Base-by-base conservation (phyloP, 2,113 vertebrate species). In the Hyaena hyaena region DNA sequence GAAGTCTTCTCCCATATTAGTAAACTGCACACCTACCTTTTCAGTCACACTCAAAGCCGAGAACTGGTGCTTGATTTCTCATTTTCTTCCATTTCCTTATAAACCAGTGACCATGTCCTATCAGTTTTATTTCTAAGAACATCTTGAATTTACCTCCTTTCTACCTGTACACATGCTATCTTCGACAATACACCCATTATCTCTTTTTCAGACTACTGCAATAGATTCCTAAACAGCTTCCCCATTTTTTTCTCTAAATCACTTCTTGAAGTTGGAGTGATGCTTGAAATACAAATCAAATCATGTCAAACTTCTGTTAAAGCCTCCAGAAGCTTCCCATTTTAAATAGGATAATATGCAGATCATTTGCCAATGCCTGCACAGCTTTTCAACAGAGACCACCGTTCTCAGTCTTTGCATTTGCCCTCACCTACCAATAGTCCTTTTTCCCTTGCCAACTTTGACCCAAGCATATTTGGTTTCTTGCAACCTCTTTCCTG, bases 331-430 rank as follows among this genome's bases (percentile, higher is more conserved):
- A 39, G 48, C 74, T 90, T 73, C 43, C 17, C 21, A 31, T 80
- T 97, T 94, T 69, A 95, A 69, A 31, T 61, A 68, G 45, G 4
- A 43, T 69, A 87, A 76, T 80, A 86, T 79, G 93, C 31, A 79
- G 53, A 83, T 33, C 26, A 66, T 88, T 93, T 85, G 24, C 68
- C 76, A 43, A 8, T 77, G 12, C 11, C 48, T 63, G 24, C 0
- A 35, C 5, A 33, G 53, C 1, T 10, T 92, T 95, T 73, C 87
- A 92, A 63, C 92, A 43, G 58, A 35, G 55, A 76, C 55, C 81
- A 8, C 43, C 16, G 33, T 92, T 63, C 89, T 48, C 23, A 73
- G 7, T 74, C 68, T 92, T 93, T 61, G 82, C 33, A 28, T 86
- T 90, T 86, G 7, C 61, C 24, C 10, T 77, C 76, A 53, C 19